phyloP scores from a whole-genome alignment of 1,140 invertebrate species.

The Papilio helenus region DNA sequence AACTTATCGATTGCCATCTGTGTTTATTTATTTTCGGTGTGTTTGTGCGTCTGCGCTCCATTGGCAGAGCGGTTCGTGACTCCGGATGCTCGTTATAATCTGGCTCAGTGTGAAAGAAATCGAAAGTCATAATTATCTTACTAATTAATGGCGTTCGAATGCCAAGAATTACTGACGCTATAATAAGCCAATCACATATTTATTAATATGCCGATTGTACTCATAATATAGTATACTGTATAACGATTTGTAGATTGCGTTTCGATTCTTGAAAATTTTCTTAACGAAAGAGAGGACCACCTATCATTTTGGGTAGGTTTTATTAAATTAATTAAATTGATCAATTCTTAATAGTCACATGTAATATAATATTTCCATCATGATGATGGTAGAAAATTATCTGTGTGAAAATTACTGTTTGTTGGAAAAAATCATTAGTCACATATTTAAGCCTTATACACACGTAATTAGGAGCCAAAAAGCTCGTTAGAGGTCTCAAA shows the following conservation, averaged over 20 bases:
- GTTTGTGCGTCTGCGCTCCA: neutral
- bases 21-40: conserved; percentile 25
- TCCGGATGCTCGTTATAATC: conserved; percentile 28
- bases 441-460: too few relatives aligned
- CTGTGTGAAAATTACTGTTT: too few relatives aligned
- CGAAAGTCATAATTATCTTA: conserved; percentile 33
- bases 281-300: neutral
- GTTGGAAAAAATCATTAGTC: too few relatives aligned
- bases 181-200: conserved; percentile 15
- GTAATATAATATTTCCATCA: too few relatives aligned
- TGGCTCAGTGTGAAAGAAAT: conserved; percentile 31
- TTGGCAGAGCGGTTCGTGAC: conserved; percentile 14
- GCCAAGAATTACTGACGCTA: conserved; percentile 16
- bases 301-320: too few relatives aligned
- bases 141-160: conserved; percentile 8
- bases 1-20: neutral
- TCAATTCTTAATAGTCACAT: too few relatives aligned
- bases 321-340: too few relatives aligned
- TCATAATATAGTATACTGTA: neutral
- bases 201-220: neutral
- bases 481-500: too few relatives aligned
- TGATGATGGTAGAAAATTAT: too few relatives aligned
- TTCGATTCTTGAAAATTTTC: neutral
- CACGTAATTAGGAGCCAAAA: too few relatives aligned
- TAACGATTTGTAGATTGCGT: neutral